These are phyloP conservation scores for Pangasius djambal DNA, from an alignment of 2,797 vertebrate genomes.

Conservation along the genomic window DNA sequence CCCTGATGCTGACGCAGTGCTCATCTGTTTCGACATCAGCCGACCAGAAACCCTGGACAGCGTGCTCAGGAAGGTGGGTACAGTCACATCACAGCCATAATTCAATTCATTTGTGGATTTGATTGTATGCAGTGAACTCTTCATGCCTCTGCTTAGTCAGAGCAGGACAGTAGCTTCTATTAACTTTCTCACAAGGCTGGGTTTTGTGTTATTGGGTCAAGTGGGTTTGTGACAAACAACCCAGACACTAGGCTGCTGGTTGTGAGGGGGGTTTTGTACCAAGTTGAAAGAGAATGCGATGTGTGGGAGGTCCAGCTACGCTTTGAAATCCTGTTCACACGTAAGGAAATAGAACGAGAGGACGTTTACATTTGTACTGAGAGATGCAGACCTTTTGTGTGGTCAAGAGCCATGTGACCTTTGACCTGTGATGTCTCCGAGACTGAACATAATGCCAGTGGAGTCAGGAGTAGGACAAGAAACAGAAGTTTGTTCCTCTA, in stretches of 20 bases:
- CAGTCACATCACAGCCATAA: not conserved
- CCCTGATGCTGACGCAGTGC: conserved; percentile 86
- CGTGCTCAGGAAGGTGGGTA: conserved; percentile 86
- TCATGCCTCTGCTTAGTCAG: conserved; percentile 17
- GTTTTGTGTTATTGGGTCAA: conserved; percentile 42
- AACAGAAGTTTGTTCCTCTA: not conserved
- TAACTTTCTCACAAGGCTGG: conserved; percentile 37
- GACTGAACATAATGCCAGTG: not conserved
- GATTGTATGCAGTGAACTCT: not conserved
- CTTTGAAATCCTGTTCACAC: conserved; percentile 40
- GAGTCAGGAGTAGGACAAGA: conserved; percentile 9
- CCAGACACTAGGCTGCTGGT: conserved; percentile 11
- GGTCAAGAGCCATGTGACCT: conserved; percentile 36
- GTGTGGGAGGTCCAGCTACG: conserved; percentile 20
- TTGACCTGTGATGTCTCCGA: conserved; percentile 47
- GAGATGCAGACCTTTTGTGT: conserved; percentile 41
- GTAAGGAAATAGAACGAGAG: conserved; percentile 35
- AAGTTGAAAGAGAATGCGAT: conserved; percentile 20
- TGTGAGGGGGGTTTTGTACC: not conserved
- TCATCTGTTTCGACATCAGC: conserved; percentile 91
- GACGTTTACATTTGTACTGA: conserved; percentile 40
- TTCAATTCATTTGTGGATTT: not conserved
- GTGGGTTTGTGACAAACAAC: conserved; percentile 38
- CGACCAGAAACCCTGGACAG: conserved; percentile 89
- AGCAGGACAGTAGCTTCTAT: conserved; percentile 9